Conservation (phyloP, 2,797 vertebrate species). For the Pachyuromys duprasi region DNA sequence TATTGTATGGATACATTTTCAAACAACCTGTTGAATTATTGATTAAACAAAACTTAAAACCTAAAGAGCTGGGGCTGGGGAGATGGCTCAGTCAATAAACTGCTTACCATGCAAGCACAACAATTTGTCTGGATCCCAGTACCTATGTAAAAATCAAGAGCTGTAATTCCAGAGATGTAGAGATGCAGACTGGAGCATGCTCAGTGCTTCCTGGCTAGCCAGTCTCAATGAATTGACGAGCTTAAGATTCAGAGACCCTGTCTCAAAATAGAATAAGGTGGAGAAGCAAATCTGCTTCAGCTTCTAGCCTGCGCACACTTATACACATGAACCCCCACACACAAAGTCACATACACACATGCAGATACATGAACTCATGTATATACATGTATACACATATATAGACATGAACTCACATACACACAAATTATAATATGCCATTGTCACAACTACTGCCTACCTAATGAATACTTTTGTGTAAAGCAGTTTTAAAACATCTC, state of each 20-base stretch:
- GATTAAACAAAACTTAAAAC: slow-evolving; percentile 40
- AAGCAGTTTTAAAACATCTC: neutral
- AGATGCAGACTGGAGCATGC: neutral
- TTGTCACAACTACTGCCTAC: neutral
- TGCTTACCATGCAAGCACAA: neutral
- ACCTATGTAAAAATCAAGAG: neutral
- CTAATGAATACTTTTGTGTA: neutral
- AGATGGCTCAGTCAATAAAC: neutral
- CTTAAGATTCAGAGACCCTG: neutral
- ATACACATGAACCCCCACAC: neutral
- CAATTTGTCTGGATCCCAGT: neutral
- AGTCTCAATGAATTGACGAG: neutral
- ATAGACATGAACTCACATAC: neutral
- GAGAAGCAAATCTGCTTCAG: neutral
- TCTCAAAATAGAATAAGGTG: neutral
- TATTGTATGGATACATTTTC: neutral
- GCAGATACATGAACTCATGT: neutral
- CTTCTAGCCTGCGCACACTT: no score
- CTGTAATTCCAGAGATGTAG: neutral
- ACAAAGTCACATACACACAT: neutral
- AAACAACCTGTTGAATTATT: slow-evolving; percentile 32
- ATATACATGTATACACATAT: neutral
- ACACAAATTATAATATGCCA: neutral
- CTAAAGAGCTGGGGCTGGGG: neutral
- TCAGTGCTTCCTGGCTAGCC: neutral